phyloP scores from a whole-genome alignment of 23 tunicate species.

The Ascidia mentula region DNA sequence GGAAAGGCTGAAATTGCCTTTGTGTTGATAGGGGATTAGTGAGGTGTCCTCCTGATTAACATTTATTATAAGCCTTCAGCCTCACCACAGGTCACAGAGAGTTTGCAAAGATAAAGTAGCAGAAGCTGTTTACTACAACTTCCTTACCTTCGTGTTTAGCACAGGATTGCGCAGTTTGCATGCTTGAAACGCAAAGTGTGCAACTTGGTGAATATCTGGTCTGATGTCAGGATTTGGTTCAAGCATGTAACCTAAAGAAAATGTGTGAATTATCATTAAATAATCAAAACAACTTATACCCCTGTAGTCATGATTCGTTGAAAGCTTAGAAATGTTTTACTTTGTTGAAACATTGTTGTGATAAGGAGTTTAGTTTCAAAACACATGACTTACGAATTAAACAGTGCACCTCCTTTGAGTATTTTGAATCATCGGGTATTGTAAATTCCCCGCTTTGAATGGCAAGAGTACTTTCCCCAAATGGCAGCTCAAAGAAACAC shows the following conservation, averaged over 20 bases:
- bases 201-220: slow-evolving; percentile 97
- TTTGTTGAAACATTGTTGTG: neutral
- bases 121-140: too few species aligned
- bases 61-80: too few species aligned
- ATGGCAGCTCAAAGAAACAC: slow-evolving; percentile 96
- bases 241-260: slow-evolving; percentile 64
- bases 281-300: too few species aligned
- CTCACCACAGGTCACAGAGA: too few species aligned
- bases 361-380: too few species aligned
- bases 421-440: slow-evolving; percentile 94
- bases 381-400: slow-evolving; percentile 71
- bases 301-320: too few species aligned
- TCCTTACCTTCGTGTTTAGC: slow-evolving; percentile 41
- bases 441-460: slow-evolving; percentile 95
- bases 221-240: slow-evolving; percentile 81
- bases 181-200: slow-evolving; percentile 73
- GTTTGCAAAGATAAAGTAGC: too few species aligned
- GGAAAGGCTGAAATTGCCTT: too few species aligned
- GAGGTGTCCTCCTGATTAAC: too few species aligned
- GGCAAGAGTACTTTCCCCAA: slow-evolving; percentile 89
- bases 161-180: slow-evolving; percentile 60
- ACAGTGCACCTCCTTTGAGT: slow-evolving; percentile 69
- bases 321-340: too few species aligned
- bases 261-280: too few species aligned
- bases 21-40: too few species aligned